phyloP scores from a whole-genome alignment of 2,113 vertebrate species.

The Gallinago media region DNA sequence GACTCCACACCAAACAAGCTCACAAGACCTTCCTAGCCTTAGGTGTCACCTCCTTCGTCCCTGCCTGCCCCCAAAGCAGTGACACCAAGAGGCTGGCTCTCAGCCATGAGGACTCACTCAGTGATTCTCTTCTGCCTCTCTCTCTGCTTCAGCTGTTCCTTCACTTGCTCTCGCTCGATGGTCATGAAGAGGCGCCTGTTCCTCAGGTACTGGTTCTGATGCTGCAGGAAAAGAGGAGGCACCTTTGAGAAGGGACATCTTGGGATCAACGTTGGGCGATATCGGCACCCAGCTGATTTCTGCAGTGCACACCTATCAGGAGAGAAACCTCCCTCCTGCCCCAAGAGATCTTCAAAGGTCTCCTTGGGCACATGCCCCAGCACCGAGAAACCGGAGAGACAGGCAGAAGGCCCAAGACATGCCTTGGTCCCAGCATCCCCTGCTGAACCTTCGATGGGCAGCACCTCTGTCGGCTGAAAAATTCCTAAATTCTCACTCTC shows the following conservation, averaged over 20 bases:
- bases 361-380: accelerated
- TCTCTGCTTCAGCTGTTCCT: slow-evolving; percentile 80
- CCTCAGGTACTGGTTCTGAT: slow-evolving; percentile 83
- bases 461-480: not conserved
- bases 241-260: not conserved
- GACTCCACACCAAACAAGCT: not conserved
- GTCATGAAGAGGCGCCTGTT: slow-evolving; percentile 86
- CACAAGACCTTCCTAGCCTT: not conserved
- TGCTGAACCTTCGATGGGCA: accelerated
- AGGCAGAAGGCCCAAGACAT: not conserved
- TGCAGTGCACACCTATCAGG: accelerated
- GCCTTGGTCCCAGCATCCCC: not conserved
- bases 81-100: not conserved
- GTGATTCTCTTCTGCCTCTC: slow-evolving; percentile 81
- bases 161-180: slow-evolving; percentile 85
- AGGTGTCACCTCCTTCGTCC: not conserved
- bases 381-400: not conserved
- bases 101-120: slow-evolving; percentile 32
- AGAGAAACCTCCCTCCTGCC: not conserved
- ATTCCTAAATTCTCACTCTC: not conserved
- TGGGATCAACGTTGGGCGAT: accelerated
- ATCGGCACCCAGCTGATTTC: not conserved
- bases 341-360: accelerated
- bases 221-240: slow-evolving; percentile 62
- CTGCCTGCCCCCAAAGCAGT: not conserved